Conservation (phyloP, 1,140 invertebrate genomes). For the Mizuhopecten yessoensis region DNA sequence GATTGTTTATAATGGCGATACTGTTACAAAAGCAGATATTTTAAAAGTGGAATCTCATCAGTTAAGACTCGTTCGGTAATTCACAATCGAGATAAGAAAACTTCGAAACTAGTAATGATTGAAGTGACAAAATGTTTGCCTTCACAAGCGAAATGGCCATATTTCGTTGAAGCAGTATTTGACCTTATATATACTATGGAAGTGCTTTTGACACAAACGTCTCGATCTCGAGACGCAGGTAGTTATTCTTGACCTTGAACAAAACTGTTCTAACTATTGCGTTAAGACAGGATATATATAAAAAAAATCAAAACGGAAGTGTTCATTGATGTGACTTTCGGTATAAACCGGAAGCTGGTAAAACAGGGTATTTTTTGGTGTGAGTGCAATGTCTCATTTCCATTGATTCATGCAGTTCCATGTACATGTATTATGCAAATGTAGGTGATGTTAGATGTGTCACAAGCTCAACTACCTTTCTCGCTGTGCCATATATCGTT, state of each 20-base stretch:
- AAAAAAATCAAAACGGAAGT: conserved; percentile 28
- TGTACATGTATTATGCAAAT: not conserved
- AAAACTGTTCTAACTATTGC: not conserved
- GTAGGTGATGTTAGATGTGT: not conserved
- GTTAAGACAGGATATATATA: not conserved
- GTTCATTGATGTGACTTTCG: not conserved
- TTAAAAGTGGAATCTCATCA: too few relatives aligned
- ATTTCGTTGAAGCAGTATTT: too few relatives aligned
- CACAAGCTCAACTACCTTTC: not conserved
- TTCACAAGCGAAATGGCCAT: too few relatives aligned
- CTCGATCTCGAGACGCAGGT: not conserved
- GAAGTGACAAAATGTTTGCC: too few relatives aligned
- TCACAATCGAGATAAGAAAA: too few relatives aligned
- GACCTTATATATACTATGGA: not conserved
- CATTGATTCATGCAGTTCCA: conserved; percentile 17
- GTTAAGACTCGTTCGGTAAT: too few relatives aligned
- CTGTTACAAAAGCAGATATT: too few relatives aligned
- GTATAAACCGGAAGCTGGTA: not conserved
- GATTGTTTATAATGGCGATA: too few relatives aligned
- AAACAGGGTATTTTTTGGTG: conserved; percentile 32
- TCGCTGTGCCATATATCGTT: conserved; percentile 18
- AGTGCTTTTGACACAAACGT: not conserved
- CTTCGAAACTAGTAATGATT: too few relatives aligned
- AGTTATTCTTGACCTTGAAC: not conserved
- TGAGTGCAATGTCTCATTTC: conserved; percentile 33